Base-by-base conservation (phyloP, 92 coral and sea anemone species). In the Paragorgia papillata region DNA sequence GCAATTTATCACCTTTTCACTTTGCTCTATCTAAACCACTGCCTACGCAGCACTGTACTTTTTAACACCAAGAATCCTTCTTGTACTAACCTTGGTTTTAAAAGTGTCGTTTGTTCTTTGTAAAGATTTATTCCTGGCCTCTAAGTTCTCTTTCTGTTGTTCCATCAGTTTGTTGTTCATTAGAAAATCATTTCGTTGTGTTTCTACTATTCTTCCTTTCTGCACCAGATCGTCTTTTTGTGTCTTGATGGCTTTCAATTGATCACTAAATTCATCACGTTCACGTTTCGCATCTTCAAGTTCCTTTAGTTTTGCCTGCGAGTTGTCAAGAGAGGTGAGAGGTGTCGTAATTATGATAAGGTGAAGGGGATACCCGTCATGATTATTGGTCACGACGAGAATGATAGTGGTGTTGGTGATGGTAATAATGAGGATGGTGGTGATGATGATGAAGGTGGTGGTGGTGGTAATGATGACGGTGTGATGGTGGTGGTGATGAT, bases 121-220 rank as follows among this genome's bases (percentile, higher is more conserved):
- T 26, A 90, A 86, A 69, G 86, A 66, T 8, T 84, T 88, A 69
- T 90, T 91, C 78, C 97, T 89, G 15, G 82, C 83, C 34, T 94
- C 97, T 61, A 91, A 62, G 63, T 94, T 96, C 63, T 89, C 98
- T 19, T 82, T 83, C 56, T 94, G 98, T 91, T 89, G 89, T 58
- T 91, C 97, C 89, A 94, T 94, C 17, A 94, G 81, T 66, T 94
- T 94, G 88, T 89, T 94, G 79, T 87, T 94, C 51, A 96, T 87
- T 41, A 89, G 84, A 73, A 94, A 94, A 74, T 94, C 94, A 65
- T 94, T 94, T 37, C 98, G 73, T 65, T 94, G 97, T 19, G 94
- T 80, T 79, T 94, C 98, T 34, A 95, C 99, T 73, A 82, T 83
- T 66, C 97, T 66, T 31, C 97, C 99, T 59, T 95, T 95, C 80